Base-by-base conservation (phyloP, 1,140 invertebrate species). In the Ceratosolen fusciceps region DNA sequence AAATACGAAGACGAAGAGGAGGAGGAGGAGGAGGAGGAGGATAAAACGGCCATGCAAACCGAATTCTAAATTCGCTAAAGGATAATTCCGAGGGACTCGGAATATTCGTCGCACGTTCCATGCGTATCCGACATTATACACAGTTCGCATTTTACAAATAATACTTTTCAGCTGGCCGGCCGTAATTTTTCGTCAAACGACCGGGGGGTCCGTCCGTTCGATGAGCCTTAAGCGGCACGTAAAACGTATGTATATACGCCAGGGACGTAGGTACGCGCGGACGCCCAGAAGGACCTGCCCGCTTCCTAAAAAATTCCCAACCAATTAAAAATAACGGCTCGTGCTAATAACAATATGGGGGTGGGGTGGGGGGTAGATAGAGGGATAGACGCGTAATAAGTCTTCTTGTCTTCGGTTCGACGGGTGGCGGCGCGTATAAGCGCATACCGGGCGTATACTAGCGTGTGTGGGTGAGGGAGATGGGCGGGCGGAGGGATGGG, bases 281-380 rank as follows among this genome's bases (percentile, higher is more conserved):
- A 47, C 16, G 43, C 16, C 16, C 16, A 47, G 7, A 16, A 47
- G 49, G 5, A 7, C 21, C 19, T 16, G 58, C 58, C 58, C 26
- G 24, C 24, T 29, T 10, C 14, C 31, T 16, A 26, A 39, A 21
- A 71, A 39, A 73, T 77, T 49, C 54, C 14, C 16, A 52, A 29
- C 56, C 77, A 79, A 79, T 79, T 79, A 79, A 79, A 79, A 79
- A 73, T 73, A 79, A 79, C 74, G 70, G 31, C 16, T 60, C 43
- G 67, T 49, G 43, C 26, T 39, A n/a, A n/a, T n/a, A n/a, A n/a
- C n/a, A n/a, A n/a, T n/a, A n/a, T n/a, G n/a, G n/a, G n/a, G n/a
- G n/a, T n/a, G n/a, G n/a, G n/a, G n/a, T n/a, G n/a, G n/a, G n/a
- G n/a, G 4, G 58, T 74, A 47, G 54, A 62, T 34, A 60, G n/a